These are phyloP conservation scores for Spea bombifrons DNA, from an alignment of 2,113 vertebrate genomes.

Conservation along the genomic window DNA sequence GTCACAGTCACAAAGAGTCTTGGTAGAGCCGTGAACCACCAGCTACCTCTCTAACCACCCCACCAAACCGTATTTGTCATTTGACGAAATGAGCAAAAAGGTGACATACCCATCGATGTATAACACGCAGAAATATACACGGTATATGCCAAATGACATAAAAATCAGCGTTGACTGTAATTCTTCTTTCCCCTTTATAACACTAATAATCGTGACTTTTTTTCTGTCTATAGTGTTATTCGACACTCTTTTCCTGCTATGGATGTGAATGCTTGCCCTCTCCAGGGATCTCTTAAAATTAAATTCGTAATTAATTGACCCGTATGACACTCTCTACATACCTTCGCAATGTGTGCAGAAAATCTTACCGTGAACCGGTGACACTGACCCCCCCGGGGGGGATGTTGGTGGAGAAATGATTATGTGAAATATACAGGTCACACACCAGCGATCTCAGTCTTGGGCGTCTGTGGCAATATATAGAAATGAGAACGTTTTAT, in stretches of 20 bases:
- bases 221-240: not conserved
- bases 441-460: constrained; percentile 27
- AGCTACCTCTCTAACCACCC: too few relatives aligned
- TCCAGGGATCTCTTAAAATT: constrained; percentile 12
- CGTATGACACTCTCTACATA: constrained; percentile 19
- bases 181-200: not conserved
- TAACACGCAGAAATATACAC: too few relatives aligned
- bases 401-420: constrained; percentile 42
- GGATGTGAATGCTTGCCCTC: constrained; percentile 1
- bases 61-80: too few relatives aligned
- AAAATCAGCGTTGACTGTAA: not conserved
- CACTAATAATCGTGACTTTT: not conserved
- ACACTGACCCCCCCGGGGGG: not conserved
- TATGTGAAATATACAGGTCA: constrained; percentile 40
- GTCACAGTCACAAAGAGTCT: too few relatives aligned
- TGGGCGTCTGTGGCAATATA: constrained; percentile 4
- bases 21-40: too few relatives aligned
- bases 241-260: not conserved
- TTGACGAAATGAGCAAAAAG: too few relatives aligned
- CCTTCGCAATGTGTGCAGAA: constrained; percentile 17
- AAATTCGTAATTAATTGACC: constrained; percentile 45
- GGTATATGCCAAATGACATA: too few relatives aligned
- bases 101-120: too few relatives aligned
- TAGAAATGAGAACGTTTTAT: constrained; percentile 13
- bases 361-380: constrained; percentile 28